Percentiles rank a stretch among this genome's conserved stretches.
Conservation (phyloP, 2,888 invertebrate species). For the Tanypteryx hageni region DNA sequence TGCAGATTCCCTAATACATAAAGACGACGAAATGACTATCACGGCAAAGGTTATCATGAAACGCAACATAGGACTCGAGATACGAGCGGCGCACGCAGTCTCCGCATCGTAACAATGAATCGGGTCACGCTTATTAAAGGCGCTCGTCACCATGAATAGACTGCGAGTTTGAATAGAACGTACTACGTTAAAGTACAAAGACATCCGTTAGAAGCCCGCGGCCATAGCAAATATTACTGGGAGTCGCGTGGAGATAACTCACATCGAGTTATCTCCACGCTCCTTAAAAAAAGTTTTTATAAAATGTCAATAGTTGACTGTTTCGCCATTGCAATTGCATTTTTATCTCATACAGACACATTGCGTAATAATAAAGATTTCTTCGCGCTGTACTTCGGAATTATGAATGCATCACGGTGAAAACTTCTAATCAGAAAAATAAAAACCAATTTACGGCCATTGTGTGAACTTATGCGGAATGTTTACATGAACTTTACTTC, state of each 20-base stretch:
- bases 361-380: too few relatives aligned
- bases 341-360: too few relatives aligned
- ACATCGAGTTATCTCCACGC: too few relatives aligned
- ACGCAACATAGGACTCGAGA: neutral
- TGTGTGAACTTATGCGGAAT: too few relatives aligned
- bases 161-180: neutral
- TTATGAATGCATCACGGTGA: too few relatives aligned
- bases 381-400: too few relatives aligned
- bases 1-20: neutral
- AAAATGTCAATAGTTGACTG: too few relatives aligned
- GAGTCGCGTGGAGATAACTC: neutral
- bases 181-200: neutral
- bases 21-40: neutral
- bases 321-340: too few relatives aligned
- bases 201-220: neutral
- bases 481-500: too few relatives aligned
- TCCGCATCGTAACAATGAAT: neutral
- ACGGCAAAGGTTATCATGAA: neutral
- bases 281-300: too few relatives aligned
- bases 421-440: too few relatives aligned
- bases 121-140: neutral
- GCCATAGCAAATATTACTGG: neutral
- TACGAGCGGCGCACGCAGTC: neutral
- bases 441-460: too few relatives aligned
- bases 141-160: neutral